Conservation (phyloP, 1,140 invertebrate species). For the Heliothis virescens region DNA sequence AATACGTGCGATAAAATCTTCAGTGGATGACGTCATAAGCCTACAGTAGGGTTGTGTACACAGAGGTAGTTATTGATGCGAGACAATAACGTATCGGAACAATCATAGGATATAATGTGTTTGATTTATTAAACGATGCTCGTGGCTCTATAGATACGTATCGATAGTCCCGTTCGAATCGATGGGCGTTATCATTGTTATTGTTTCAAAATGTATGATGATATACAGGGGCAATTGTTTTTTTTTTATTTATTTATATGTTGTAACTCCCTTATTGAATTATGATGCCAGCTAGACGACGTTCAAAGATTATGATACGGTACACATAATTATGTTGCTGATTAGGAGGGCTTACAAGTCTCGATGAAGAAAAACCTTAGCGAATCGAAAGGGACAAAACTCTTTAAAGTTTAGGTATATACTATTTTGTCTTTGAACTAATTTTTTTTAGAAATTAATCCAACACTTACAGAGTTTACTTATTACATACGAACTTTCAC, state of each 20-base stretch:
- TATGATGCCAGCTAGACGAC: no score
- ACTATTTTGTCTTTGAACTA: no score
- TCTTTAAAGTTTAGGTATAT: no score
- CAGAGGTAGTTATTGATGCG: constrained; percentile 70
- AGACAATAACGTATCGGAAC: constrained; percentile 82
- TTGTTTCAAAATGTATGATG: constrained; percentile 57
- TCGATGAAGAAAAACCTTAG: no score
- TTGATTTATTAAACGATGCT: constrained; percentile 81
- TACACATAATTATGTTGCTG: no score
- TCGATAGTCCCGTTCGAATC: constrained; percentile 49
- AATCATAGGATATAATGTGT: constrained; percentile 78
- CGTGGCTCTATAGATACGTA: constrained; percentile 58
- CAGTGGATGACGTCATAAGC: not conserved
- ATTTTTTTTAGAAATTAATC: no score
- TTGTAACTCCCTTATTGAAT: not conserved
- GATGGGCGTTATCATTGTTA: constrained; percentile 59
- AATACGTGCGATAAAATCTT: constrained; percentile 11
- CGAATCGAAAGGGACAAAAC: no score
- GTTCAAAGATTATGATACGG: no score
- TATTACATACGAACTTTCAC: not conserved
- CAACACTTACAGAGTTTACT: not conserved
- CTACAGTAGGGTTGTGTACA: constrained; percentile 64
- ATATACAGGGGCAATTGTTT: constrained; percentile 37
- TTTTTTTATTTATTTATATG: constrained; percentile 3
- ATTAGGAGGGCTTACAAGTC: no score